phyloP scores from a whole-genome alignment of 2,888 invertebrate genomes.

The Megastigmus dorsalis region DNA sequence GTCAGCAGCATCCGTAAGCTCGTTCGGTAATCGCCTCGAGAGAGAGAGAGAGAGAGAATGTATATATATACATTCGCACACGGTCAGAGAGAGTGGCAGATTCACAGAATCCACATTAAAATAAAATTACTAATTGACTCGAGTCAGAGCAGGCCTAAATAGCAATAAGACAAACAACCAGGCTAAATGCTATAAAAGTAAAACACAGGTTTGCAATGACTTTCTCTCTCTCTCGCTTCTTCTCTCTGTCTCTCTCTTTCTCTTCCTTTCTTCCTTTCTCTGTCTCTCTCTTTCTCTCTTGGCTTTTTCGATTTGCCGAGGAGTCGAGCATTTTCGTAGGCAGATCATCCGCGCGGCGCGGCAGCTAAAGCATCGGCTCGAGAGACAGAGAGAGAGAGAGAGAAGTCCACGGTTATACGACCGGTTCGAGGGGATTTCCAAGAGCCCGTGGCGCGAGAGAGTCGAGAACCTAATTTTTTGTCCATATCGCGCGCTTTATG shows the following conservation, averaged over 20 bases:
- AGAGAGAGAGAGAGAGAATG: too few relatives aligned
- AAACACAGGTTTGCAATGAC: slow-evolving; percentile 70
- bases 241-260: slow-evolving; percentile 5
- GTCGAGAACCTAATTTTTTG: slow-evolving; percentile 26
- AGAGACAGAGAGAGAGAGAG: slow-evolving; percentile 20
- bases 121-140: slow-evolving; percentile 73
- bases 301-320: slow-evolving; percentile 37
- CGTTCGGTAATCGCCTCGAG: background rate
- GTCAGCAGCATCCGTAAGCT: background rate
- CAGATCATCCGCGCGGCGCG: slow-evolving; percentile 49
- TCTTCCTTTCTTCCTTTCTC: slow-evolving; percentile 29
- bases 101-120: slow-evolving; percentile 74
- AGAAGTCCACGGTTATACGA: slow-evolving; percentile 57
- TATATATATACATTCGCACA: background rate
- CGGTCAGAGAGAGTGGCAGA: slow-evolving; percentile 51
- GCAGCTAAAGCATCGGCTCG: slow-evolving; percentile 1
- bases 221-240: slow-evolving; percentile 40
- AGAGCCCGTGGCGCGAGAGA: slow-evolving; percentile 49
- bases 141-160: slow-evolving; percentile 61
- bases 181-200: slow-evolving; percentile 73
- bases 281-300: slow-evolving; percentile 38
- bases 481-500: slow-evolving; percentile 5
- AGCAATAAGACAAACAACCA: slow-evolving; percentile 73
- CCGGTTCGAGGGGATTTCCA: slow-evolving; percentile 62
- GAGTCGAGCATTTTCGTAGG: slow-evolving; percentile 44